Evolutionary conservation across 1,140 invertebrate species (phyloP), one percentile per base, ranked within the genome.

Genomic region (Grapholita molesta): DNA sequence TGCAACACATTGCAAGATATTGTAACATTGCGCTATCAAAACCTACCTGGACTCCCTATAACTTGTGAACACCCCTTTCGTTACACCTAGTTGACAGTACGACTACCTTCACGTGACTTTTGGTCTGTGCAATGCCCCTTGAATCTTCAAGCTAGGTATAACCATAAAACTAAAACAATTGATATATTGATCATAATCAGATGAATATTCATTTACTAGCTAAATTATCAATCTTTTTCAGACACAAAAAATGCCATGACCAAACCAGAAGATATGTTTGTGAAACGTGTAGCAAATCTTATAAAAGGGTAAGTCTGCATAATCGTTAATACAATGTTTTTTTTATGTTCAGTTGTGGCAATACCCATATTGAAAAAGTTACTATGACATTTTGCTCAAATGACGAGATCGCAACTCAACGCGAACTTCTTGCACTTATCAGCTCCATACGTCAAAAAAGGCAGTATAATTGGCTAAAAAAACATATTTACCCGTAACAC

Each of bases 241-340:
- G 42, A 21, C 42, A 48, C 18, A 18, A 48, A 21, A 48, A 48
- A 48, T 48, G 42, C 21, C 42, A 48, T 18, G 42, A 48, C 18
- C 15, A 48, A 4, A 68, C 73, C 8, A 81, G 66, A 66, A 74
- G 70, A 64, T 70, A 70, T 67, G 30, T 78, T 11, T 86, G 84
- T 69, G 67, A 79, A 7, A 67, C 78, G 61, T 86, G 84, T 66
- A 75, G 74, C 21, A 86, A 84, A 67, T 66, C 71, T 25, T 86
- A 83, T 69, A 86, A 85, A 73, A 73, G 78, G 73, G 82, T 85
- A 77, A 38, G 78, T 78, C 32, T 18, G 33, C 12, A 28, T 15
- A 53, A 33, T n/a, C 15, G 30, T 55, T 3, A 35, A 0, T 68
- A 9, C 52, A 7, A 12, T 11, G 25, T 67, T 30, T 3, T 30